These are phyloP conservation scores for Cuculus canorus DNA, from an alignment of 2,797 vertebrate species.

Conservation along the genomic window DNA sequence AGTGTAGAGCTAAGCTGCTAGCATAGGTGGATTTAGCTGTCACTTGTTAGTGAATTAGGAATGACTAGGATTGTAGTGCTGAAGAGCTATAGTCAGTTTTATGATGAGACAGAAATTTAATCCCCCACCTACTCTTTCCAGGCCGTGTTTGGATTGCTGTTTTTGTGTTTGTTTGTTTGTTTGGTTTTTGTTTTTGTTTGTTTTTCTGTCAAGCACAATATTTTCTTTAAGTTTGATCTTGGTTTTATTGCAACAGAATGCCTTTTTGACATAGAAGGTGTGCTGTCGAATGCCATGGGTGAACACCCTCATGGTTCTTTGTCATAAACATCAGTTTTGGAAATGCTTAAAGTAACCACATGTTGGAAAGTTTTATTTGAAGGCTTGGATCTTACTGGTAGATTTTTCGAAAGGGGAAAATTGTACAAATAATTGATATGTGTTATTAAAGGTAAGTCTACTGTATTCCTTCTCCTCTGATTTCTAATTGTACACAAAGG, in stretches of 20 bases:
- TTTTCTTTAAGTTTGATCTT: neutral
- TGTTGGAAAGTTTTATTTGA: neutral
- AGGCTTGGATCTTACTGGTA: neutral
- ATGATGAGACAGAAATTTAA: neutral
- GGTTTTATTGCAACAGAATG: neutral
- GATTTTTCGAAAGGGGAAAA: neutral
- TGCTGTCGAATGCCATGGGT: neutral
- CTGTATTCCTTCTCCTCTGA: accelerated
- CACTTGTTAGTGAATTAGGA: neutral
- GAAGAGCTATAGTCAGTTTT: neutral
- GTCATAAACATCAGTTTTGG: neutral
- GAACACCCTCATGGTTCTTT: neutral
- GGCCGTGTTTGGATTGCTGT: neutral
- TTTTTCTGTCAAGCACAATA: neutral
- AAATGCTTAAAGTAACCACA: neutral
- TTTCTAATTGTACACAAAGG: neutral
- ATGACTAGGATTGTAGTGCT: neutral
- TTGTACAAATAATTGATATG: neutral
- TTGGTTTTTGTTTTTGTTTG: neutral
- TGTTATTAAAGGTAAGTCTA: neutral
- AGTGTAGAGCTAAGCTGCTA: neutral
- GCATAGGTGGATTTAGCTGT: neutral
- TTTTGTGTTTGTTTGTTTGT: too few species aligned
- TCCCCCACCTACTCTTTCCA: neutral
- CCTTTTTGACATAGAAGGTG: neutral